Percentiles rank a stretch among this genome's conserved stretches.
Conservation (phyloP, 2,888 invertebrate species). For the Cordilura impudica region DNA sequence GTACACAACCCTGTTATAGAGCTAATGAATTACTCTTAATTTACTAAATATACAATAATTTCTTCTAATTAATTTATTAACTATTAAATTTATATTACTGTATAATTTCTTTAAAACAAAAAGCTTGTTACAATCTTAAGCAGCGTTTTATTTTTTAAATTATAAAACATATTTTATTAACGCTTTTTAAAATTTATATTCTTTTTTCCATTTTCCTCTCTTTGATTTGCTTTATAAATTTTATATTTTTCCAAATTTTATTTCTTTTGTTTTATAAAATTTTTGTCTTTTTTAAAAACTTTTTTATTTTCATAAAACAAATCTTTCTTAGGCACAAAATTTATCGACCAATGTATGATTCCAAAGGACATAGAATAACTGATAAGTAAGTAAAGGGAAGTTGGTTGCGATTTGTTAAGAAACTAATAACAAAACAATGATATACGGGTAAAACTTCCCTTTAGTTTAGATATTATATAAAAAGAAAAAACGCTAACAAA, state of each 20-base stretch:
- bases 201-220: conserved; percentile 16
- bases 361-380: conserved; percentile 76
- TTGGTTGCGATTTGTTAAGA: conserved; percentile 19
- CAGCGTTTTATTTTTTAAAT: neutral
- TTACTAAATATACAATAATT: too few relatives aligned
- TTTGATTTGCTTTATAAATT: conserved; percentile 47
- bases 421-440: conserved; percentile 13
- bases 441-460: conserved; percentile 24
- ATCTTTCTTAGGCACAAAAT: conserved; percentile 72
- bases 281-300: conserved; percentile 38
- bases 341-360: conserved; percentile 78
- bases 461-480: conserved; percentile 57
- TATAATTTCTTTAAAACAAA: too few relatives aligned
- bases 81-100: too few relatives aligned
- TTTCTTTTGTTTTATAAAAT: conserved; percentile 17
- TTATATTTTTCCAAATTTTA: conserved; percentile 22
- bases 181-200: conserved; percentile 29
- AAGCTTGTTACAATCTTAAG: too few relatives aligned
- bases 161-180: conserved; percentile 6
- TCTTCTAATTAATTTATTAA: too few relatives aligned
- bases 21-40: too few relatives aligned
- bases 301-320: conserved; percentile 53
- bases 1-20: too few relatives aligned
- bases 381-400: conserved; percentile 74
- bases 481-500: conserved; percentile 37